Evolutionary conservation across 35 echinoderm and acorn worm species (phyloP).

Genomic region (Apostichopus japonicus): DNA sequence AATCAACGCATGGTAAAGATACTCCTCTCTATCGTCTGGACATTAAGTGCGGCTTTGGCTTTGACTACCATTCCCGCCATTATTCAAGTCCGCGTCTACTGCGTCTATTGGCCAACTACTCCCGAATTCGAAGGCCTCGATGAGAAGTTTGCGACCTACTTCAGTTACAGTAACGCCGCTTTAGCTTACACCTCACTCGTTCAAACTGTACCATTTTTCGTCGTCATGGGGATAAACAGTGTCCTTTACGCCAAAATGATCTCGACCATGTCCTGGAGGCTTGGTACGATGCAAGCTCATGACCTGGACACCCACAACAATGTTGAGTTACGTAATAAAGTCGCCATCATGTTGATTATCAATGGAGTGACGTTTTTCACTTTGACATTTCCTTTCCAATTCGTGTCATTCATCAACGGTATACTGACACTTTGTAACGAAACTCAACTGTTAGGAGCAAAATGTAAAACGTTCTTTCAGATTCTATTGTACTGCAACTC

Average conservation of each 20-base stretch:
- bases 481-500: conserved; percentile 79
- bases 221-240: conserved; percentile 73
- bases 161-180: background rate
- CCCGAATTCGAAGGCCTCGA: conserved; percentile 30
- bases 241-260: conserved; percentile 75
- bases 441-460: background rate
- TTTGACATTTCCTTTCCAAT: conserved; percentile 73
- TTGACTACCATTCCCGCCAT: conserved; percentile 56
- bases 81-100: background rate
- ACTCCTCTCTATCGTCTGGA: conserved; percentile 54
- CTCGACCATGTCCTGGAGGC: conserved; percentile 59
- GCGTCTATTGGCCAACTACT: conserved; percentile 64
- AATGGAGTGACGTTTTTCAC: conserved; percentile 83
- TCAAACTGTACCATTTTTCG: conserved; percentile 76
- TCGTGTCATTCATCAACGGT: conserved; percentile 48
- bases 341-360: conserved; percentile 76
- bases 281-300: conserved; percentile 65
- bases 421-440: background rate
- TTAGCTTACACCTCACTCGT: conserved; percentile 53
- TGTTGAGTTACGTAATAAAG: conserved; percentile 73
- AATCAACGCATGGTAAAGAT: conserved; percentile 69
- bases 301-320: conserved; percentile 66
- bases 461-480: background rate
- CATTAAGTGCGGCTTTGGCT: conserved; percentile 60
- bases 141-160: conserved; percentile 8